Percentiles rank a stretch among this genome's conserved stretches.
phyloP scores from a whole-genome alignment of 2,797 vertebrate genomes.

The Carcharodon carcharias region DNA sequence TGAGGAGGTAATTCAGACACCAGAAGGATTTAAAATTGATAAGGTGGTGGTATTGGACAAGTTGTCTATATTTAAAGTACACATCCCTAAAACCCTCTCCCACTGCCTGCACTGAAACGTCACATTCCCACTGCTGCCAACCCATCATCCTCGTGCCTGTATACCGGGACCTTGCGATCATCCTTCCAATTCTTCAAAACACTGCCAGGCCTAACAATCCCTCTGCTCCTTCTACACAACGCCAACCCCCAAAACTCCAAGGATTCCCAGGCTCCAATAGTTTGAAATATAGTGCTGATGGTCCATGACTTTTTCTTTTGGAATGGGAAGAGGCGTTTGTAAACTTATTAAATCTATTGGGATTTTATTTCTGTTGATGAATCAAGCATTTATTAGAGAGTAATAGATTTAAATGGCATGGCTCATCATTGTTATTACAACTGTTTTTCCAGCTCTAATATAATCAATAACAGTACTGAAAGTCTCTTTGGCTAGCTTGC shows the following conservation, averaged over 20 bases:
- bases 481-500: too few relatives aligned
- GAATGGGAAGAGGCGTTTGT: neutral
- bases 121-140: neutral
- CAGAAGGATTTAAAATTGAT: too few relatives aligned
- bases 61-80: too few relatives aligned
- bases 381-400: neutral
- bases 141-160: neutral
- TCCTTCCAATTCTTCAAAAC: neutral
- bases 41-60: too few relatives aligned
- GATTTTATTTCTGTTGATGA: neutral
- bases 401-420: neutral
- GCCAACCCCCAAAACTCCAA: neutral
- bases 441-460: neutral
- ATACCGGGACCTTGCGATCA: neutral
- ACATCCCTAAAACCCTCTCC: neutral
- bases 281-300: neutral
- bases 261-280: neutral
- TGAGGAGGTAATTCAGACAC: too few relatives aligned
- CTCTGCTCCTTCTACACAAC: neutral
- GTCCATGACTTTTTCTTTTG: neutral
- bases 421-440: neutral
- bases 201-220: neutral
- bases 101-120: neutral
- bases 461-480: neutral
- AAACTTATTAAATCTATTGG: too few relatives aligned